A percentile compares a stretch with the other conserved stretches of the same genome.
These are phyloP conservation scores for Villa cingulata DNA, from an alignment of 2,888 invertebrate genomes.

Conservation along the genomic window DNA sequence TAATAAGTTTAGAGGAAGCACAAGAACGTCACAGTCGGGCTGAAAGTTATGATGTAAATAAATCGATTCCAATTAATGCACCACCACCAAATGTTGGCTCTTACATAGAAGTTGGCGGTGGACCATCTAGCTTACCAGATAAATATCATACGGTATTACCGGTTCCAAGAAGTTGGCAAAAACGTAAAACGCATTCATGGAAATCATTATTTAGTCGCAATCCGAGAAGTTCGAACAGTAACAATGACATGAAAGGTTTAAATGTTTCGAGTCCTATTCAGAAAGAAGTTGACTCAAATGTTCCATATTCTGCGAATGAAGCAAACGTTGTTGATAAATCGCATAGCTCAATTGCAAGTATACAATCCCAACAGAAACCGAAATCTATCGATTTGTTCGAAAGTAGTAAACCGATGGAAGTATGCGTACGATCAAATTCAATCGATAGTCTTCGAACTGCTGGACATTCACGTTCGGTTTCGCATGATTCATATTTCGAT, in stretches of 20 bases:
- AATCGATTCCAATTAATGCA: slow-evolving; percentile 35
- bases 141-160: slow-evolving; percentile 88
- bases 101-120: slow-evolving; percentile 62
- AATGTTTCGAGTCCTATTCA: slow-evolving; percentile 15
- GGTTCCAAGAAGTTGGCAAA: slow-evolving; percentile 48
- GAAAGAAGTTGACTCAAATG: slow-evolving; percentile 1
- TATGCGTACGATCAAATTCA: slow-evolving; percentile 34
- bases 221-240: slow-evolving; percentile 28
- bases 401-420: slow-evolving; percentile 32
- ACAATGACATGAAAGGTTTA: slow-evolving; percentile 22
- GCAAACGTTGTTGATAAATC: slow-evolving; percentile 5
- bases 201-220: slow-evolving; percentile 37
- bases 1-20: slow-evolving; percentile 80
- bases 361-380: slow-evolving; percentile 10
- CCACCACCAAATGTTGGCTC: slow-evolving; percentile 33
- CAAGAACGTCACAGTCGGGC: slow-evolving; percentile 50
- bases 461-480: slow-evolving; percentile 54
- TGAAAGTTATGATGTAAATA: slow-evolving; percentile 28
- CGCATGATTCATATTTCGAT: slow-evolving; percentile 90
- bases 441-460: slow-evolving; percentile 36
- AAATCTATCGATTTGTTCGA: slow-evolving; percentile 34
- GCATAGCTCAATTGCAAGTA: neutral
- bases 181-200: slow-evolving; percentile 36
- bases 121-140: slow-evolving; percentile 60
- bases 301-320: slow-evolving; percentile 7